A percentile compares a stretch with the other conserved stretches of the same genome.
Conservation (phyloP, 2,113 vertebrate species). For the Bubo scandiacus region DNA sequence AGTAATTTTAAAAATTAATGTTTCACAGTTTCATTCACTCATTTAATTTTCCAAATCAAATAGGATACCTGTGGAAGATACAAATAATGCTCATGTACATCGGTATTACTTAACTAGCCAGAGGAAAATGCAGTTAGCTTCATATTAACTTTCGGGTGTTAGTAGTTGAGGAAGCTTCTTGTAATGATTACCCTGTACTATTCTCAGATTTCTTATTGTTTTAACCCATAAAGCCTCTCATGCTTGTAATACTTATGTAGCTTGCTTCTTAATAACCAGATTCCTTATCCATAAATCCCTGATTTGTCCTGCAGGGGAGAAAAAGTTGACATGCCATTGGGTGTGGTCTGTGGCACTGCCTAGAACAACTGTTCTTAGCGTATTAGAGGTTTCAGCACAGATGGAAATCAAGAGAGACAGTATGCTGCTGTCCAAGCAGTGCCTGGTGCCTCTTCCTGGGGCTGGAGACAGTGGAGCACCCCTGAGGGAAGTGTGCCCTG, state of each 20-base stretch:
- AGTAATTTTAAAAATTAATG: not conserved
- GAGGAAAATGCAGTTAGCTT: not conserved
- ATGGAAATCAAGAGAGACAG: not conserved
- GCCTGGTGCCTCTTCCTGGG: not conserved
- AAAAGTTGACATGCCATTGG: not conserved
- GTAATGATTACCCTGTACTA: not conserved
- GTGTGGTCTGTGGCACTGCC: not conserved
- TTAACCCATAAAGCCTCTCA: not conserved
- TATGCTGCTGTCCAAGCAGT: rapidly evolving
- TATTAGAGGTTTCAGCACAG: not conserved
- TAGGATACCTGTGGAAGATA: not conserved
- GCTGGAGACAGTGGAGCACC: not conserved
- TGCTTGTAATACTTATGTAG: not conserved
- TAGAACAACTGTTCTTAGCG: not conserved
- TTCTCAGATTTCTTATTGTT: not conserved
- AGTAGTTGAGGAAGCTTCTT: not conserved
- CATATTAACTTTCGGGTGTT: not conserved
- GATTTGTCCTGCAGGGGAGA: not conserved
- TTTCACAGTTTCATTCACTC: not conserved
- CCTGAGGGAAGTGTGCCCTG: not conserved
- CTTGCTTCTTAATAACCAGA: not conserved
- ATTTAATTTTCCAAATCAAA: not conserved
- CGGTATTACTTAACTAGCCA: not conserved
- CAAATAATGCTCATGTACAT: not conserved
- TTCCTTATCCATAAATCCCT: not conserved